A percentile compares a stretch with the other conserved stretches of the same genome.
These are phyloP conservation scores for Oreochromis grahami DNA, from an alignment of 2,797 vertebrate species.

Conservation along the genomic window DNA sequence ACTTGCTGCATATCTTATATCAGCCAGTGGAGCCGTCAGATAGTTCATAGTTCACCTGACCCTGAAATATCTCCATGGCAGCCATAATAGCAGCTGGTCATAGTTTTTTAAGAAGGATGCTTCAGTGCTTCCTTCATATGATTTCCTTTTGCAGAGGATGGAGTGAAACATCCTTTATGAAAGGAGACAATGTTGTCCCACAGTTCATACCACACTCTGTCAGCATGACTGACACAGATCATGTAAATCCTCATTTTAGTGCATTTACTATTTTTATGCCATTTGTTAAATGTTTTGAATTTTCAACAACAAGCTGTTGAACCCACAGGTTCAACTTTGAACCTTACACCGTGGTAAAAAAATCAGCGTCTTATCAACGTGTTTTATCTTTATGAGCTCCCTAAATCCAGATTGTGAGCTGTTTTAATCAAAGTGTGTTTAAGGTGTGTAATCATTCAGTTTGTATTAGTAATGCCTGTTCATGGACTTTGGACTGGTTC, in stretches of 20 bases:
- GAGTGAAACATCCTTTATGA: fast-evolving
- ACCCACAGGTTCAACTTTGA: background rate
- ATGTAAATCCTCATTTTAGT: background rate
- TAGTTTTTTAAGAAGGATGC: background rate
- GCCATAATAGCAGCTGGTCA: background rate
- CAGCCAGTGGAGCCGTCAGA: background rate
- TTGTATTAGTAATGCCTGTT: background rate
- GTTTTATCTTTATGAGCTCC: background rate
- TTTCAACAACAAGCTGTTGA: background rate
- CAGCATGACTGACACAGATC: background rate
- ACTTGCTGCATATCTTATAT: background rate
- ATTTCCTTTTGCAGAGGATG: fast-evolving
- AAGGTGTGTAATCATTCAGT: background rate
- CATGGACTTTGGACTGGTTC: background rate
- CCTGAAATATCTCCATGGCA: background rate
- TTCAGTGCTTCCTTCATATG: background rate
- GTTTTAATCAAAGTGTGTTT: background rate
- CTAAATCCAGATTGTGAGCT: background rate
- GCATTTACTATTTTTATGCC: fast-evolving
- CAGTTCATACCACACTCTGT: background rate
- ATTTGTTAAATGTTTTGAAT: background rate
- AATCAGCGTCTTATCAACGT: background rate
- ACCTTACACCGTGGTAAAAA: fast-evolving
- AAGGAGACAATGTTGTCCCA: background rate
- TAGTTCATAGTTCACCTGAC: fast-evolving